These are phyloP conservation scores for Lepus townsendii DNA, from an alignment of 2,797 vertebrate species.

Conservation along the genomic window DNA sequence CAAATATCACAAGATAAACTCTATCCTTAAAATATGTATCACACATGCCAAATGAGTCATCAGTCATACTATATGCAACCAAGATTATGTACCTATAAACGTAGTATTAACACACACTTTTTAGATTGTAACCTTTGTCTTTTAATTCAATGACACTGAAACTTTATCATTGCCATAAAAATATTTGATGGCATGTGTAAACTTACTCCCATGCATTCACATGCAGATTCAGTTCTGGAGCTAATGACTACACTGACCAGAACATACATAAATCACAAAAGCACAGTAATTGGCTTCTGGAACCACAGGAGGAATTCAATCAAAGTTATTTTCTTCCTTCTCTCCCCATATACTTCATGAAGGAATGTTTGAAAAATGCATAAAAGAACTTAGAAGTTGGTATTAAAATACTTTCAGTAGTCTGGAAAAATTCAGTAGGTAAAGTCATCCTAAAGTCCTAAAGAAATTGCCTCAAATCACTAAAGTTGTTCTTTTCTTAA, in stretches of 20 bases:
- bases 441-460: background rate
- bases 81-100: background rate
- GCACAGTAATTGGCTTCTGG: background rate
- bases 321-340: background rate
- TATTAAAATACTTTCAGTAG: background rate
- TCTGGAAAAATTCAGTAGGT: background rate
- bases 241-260: background rate
- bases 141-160: background rate
- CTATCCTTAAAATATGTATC: background rate
- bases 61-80: background rate
- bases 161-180: background rate
- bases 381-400: background rate
- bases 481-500: background rate
- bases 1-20: background rate
- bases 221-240: background rate
- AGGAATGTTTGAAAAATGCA: background rate
- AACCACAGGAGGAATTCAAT: background rate
- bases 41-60: background rate
- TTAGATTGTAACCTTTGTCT: background rate
- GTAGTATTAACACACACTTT: background rate
- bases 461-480: background rate
- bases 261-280: background rate
- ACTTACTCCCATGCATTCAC: background rate
- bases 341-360: background rate
- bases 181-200: background rate